Evolutionary conservation across 2,797 vertebrate genomes (phyloP), one percentile per base, ranked within the genome.

Genomic region (Nyctibius grandis): DNA sequence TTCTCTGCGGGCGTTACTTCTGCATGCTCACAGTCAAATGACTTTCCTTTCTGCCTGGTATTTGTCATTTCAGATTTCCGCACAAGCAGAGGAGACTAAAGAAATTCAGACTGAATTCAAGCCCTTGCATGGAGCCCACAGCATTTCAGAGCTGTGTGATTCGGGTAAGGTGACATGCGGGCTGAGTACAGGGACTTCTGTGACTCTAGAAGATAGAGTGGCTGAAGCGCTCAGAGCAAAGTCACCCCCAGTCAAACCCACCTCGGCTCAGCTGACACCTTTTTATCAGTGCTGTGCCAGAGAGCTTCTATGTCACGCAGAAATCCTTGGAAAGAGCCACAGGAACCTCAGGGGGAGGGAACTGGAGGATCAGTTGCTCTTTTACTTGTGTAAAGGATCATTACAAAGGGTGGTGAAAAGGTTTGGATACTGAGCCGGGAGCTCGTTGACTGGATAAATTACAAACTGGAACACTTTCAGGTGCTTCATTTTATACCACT

Each of bases 231-330:
- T 78, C 68, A 3, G 53, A 53, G 72, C 89, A 94, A 96, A 95
- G 95, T 94, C 86, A 95, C 89, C 91, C 76, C 65, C 48, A 50
- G 4, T 85, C 91, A 95, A 92, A 75, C 64, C 93, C 92, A 74
- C 67, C 89, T 91, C 59, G 1, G 56, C 77, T 82, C 70, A 42
- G 86, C 81, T 89, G 81, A 94, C 91, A 88, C 82, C 40, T 64
- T 36, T 17, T 68, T 95, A 77, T 92, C 91, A 72, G 68, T 3
- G 33, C 36, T 34, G 59, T 33, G 51, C 63, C 80, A 40, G 31
- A 60, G 78, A 72, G 74, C 48, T 72, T 22, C 18, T 25, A 5
- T 0, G 19, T 59, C 81, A 70, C 3, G 1, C 48, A 42, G 38
- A 40, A 9, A 23, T 54, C 77, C 63, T 68, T 40, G 47, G 79